Conservation (phyloP, 2,888 invertebrate species). For the Leptinotarsa haldemani region DNA sequence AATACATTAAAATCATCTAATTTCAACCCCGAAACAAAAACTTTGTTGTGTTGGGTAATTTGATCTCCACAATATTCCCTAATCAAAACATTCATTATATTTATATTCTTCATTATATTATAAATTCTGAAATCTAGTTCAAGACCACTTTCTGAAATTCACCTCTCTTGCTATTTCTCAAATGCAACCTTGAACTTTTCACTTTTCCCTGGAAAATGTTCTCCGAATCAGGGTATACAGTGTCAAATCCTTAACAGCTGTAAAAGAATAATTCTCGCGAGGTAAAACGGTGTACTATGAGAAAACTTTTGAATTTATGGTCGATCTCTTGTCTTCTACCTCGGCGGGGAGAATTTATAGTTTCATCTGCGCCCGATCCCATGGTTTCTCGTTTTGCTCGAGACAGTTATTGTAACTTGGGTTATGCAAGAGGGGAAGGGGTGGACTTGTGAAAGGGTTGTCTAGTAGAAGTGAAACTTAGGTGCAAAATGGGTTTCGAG, state of each 20-base stretch:
- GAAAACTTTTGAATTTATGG: conserved; percentile 3
- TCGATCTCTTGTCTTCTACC: conserved; percentile 2
- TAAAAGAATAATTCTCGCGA: not conserved
- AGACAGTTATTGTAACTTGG: not conserved
- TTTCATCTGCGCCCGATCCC: conserved; percentile 5
- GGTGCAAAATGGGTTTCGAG: no score
- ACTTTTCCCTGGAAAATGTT: conserved; percentile 2
- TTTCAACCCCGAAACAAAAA: no score
- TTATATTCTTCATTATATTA: no score
- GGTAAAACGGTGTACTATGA: not conserved
- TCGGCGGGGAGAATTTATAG: not conserved
- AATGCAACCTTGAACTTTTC: not conserved
- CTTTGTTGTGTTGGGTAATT: no score
- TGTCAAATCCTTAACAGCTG: not conserved
- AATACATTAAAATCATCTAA: no score
- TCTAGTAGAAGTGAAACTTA: not conserved
- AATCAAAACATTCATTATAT: no score
- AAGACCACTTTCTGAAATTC: no score
- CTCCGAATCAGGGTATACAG: not conserved
- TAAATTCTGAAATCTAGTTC: no score
- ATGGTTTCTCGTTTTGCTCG: not conserved
- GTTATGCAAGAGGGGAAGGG: not conserved
- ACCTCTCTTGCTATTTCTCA: no score
- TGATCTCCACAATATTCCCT: no score
- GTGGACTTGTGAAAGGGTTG: not conserved